A percentile compares a stretch with the other conserved stretches of the same genome.
phyloP scores from a whole-genome alignment of 2,797 vertebrate genomes.

The Trachops cirrhosus region DNA sequence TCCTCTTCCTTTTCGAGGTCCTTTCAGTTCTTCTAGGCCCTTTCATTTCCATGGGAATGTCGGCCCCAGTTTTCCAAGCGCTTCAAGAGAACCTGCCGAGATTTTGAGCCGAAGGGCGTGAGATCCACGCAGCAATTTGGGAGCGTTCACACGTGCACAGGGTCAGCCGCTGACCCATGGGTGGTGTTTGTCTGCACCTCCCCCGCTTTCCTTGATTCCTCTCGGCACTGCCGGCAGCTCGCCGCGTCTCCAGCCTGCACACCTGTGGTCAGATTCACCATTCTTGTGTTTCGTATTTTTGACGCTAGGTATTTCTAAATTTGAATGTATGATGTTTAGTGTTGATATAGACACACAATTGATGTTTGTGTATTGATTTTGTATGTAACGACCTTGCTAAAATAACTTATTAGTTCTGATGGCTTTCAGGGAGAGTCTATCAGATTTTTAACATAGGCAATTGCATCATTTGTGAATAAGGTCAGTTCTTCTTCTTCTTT shows the following conservation, averaged over 20 bases:
- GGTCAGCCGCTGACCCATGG: fast-evolving
- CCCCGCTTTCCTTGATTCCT: neutral
- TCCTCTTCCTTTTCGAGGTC: neutral
- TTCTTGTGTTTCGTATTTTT: neutral
- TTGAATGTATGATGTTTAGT: neutral
- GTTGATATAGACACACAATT: neutral
- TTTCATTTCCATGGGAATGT: neutral
- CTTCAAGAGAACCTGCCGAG: neutral
- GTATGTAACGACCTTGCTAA: neutral
- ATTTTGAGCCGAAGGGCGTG: neutral
- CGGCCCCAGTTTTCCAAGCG: too few relatives aligned
- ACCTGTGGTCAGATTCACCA: neutral
- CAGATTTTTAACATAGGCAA: neutral
- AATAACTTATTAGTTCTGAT: neutral
- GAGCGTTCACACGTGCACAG: neutral
- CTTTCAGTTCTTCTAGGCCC: neutral
- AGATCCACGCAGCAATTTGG: neutral
- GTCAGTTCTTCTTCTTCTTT: neutral
- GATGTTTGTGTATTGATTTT: neutral
- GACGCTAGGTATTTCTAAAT: neutral
- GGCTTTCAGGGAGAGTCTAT: neutral
- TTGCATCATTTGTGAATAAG: neutral
- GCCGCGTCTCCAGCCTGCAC: too few relatives aligned
- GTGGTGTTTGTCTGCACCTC: fast-evolving
- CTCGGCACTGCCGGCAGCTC: neutral